Percentiles rank a stretch among this genome's conserved stretches.
Conservation (phyloP, 2,797 vertebrate species). For the Diceros bicornis region DNA sequence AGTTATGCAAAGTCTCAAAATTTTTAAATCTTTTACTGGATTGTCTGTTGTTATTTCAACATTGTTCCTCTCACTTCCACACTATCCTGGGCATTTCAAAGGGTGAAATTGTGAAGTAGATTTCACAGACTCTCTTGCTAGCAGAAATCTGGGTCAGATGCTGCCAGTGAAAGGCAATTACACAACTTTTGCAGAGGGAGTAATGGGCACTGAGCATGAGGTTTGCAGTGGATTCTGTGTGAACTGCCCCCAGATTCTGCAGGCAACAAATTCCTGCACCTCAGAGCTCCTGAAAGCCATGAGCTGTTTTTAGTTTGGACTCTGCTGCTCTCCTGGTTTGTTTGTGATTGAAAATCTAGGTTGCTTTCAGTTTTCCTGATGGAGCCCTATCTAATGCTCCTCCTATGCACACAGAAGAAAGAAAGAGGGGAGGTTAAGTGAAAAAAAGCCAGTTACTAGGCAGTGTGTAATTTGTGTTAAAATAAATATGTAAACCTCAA, state of each 20-base stretch:
- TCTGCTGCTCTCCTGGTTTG: neutral
- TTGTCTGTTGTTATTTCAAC: neutral
- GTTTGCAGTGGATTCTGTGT: neutral
- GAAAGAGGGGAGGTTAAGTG: neutral
- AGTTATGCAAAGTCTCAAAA: neutral
- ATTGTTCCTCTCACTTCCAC: neutral
- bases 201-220: neutral
- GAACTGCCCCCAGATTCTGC: neutral
- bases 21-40: neutral
- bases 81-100: neutral
- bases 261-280: neutral
- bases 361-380: neutral
- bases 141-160: neutral
- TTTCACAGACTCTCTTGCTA: neutral
- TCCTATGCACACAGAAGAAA: neutral
- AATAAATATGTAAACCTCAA: neutral
- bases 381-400: neutral
- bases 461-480: neutral
- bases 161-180: neutral
- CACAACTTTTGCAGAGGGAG: neutral
- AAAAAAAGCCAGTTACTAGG: neutral
- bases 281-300: neutral
- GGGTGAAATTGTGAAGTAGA: neutral
- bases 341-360: neutral
- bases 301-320: neutral